Base-by-base conservation (phyloP, 1,140 invertebrate genomes). In the Helicoverpa zea region DNA sequence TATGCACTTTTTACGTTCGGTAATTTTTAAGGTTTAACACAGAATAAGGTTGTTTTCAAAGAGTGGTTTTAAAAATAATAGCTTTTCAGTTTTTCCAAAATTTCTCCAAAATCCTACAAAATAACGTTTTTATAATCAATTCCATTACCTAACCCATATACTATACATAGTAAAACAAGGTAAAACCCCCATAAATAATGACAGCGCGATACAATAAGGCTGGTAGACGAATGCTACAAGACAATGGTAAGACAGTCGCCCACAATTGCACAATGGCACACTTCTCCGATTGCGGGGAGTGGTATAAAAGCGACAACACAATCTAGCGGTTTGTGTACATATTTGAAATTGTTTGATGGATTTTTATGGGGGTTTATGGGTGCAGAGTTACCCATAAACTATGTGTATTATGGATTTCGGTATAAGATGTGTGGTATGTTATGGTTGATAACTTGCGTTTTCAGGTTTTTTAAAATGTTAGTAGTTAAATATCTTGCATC, bases 191-290 rank as follows among this genome's bases (percentile, higher is more conserved):
- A n/a, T 75, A 81, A 84, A 82, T 59, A 83, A 75, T 83, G 52
- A 83, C 64, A 59, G 18, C n/a, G 35, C 51, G 64, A 63, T 76
- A 84, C 78, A 84, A 84, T 79, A 77, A 66, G 49, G 61, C 16
- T 49, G 47, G 23, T 43, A 81, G 79, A 84, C 80, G 83, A 86
- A 83, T 84, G 83, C 81, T 64, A 14, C 35, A 76, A 81, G 81
- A 86, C 86, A 87, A 87, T 85, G 79, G 23, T 68, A 54, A 80
- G 78, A 63, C 72, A 74, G 43, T 52, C 30, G 51, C 61, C 74
- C 81, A 83, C 81, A 78, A 79, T 76, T 82, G 81, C 66, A 87
- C 86, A 85, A 83, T 87, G 30, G 81, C 51, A 84, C 72, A 84
- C 81, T 68, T 58, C 74, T 4, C n/a, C 56, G 75, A 77, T 77